A percentile compares a stretch with the other conserved stretches of the same genome.
Evolutionary conservation across 2,797 vertebrate genomes (phyloP).

Genomic region (Acanthurus tractus): DNA sequence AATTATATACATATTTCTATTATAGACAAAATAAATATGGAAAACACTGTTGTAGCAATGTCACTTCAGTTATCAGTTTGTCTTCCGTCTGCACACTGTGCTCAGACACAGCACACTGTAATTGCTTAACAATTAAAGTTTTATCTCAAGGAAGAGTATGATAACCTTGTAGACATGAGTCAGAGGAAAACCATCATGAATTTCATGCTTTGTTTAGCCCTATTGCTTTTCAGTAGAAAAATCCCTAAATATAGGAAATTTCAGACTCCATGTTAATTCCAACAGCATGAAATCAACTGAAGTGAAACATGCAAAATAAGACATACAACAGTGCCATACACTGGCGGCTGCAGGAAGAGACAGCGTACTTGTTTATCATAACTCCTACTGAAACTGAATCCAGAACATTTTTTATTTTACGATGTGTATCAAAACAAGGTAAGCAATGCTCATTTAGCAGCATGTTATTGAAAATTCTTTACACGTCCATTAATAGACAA

Average conservation of each 20-base stretch:
- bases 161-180: no score
- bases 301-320: not conserved
- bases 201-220: not conserved
- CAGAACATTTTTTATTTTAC: not conserved
- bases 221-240: not conserved
- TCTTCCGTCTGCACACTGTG: not conserved
- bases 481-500: not conserved
- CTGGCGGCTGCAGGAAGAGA: not conserved
- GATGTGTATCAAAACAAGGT: not conserved
- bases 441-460: not conserved
- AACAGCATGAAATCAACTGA: not conserved
- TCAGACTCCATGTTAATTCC: not conserved
- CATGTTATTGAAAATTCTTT: not conserved
- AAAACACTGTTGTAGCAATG: not conserved
- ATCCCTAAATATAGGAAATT: not conserved
- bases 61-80: not conserved
- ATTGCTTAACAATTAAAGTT: not conserved
- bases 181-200: not conserved
- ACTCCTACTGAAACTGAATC: constrained; percentile 1
- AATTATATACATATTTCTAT: not conserved
- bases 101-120: not conserved
- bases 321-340: not conserved
- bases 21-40: not conserved
- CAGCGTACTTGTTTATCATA: no score
- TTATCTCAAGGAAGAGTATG: not conserved